phyloP scores from a whole-genome alignment of 2,888 invertebrate species.

The Dynastes tityus region DNA sequence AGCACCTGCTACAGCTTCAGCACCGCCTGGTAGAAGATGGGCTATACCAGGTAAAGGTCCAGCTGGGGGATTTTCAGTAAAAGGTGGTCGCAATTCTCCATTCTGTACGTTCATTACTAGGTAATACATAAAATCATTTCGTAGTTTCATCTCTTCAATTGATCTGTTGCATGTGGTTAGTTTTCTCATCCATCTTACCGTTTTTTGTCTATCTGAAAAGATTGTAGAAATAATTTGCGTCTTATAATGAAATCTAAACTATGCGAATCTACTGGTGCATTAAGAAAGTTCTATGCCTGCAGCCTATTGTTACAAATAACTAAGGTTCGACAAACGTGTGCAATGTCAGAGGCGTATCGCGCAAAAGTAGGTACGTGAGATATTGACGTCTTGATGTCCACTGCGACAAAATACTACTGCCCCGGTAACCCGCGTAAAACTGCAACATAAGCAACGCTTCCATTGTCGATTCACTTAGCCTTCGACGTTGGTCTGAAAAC shows the following conservation, averaged over 20 bases:
- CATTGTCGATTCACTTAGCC: too few relatives aligned
- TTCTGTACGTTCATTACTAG: conserved; percentile 71
- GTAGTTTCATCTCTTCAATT: conserved; percentile 71
- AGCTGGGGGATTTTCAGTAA: conserved; percentile 71
- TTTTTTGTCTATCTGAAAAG: conserved; percentile 69
- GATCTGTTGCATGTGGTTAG: conserved; percentile 69
- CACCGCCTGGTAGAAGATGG: conserved; percentile 69
- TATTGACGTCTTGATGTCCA: too few relatives aligned
- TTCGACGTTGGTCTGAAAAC: too few relatives aligned
- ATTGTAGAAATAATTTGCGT: neutral
- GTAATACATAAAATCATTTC: conserved; percentile 74
- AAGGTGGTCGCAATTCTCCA: conserved; percentile 71
- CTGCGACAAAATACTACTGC: too few relatives aligned
- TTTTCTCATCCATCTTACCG: conserved; percentile 72
- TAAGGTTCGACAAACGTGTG: too few relatives aligned
- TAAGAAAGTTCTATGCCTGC: too few relatives aligned
- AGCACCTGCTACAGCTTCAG: conserved; percentile 55
- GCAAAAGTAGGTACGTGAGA: too few relatives aligned
- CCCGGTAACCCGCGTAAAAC: too few relatives aligned
- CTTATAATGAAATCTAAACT: conserved; percentile 37
- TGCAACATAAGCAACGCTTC: too few relatives aligned
- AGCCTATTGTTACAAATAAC: too few relatives aligned
- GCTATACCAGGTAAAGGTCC: conserved; percentile 70
- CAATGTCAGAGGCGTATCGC: too few relatives aligned
- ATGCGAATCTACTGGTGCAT: too few relatives aligned